Evolutionary conservation across 2,797 vertebrate species (phyloP), one percentile per base, ranked within the genome.

Genomic region (Streptopelia turtur): DNA sequence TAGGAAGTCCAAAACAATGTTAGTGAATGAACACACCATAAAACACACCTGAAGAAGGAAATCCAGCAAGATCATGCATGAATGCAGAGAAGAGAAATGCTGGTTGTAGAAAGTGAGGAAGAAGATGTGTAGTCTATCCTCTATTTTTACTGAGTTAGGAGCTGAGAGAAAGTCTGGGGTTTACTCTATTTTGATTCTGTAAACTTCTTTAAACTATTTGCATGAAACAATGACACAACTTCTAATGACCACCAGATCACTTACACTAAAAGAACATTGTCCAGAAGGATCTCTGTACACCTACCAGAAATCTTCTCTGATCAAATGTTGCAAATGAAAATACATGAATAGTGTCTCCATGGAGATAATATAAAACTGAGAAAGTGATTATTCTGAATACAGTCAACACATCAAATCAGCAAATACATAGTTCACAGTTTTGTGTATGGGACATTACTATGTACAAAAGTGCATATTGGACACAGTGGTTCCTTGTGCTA

Each of bases 161-260:
- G 17, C 12, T 60, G 24, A 78, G 5, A 4, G 4, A 4, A 52
- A 43, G 4, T 30, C 39, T 70, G 16, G 0, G 3, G 4, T 2
- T 57, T 74, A 10, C 16, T 50, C 4, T 59, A 3, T 65, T n/a
- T 50, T 74, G 16, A 20, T 9, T 50, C 2, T 35, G 11, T 45
- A 45, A 45, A 20, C 43, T 53, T 68, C 8, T 74, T 80, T 30
- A 30, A 94, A 35, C 0, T 22, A 15, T 50, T 69, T 50, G 1
- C 14, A 12, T 57, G 37, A 84, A 79, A n/a, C 31, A 61, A 43
- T 83, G 0, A 27, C 24, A 53, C n/a, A 82, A 8, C 0, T 71
- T 68, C 68, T 41, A 22, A 49, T n/a, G 13, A 82, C 17, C 13
- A 47, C 3, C 18, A 50, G 49, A 53, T 55, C 0, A 43, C 10